Evolutionary conservation across 2,888 invertebrate genomes (phyloP).

Genomic region (Limenitis camilla): DNA sequence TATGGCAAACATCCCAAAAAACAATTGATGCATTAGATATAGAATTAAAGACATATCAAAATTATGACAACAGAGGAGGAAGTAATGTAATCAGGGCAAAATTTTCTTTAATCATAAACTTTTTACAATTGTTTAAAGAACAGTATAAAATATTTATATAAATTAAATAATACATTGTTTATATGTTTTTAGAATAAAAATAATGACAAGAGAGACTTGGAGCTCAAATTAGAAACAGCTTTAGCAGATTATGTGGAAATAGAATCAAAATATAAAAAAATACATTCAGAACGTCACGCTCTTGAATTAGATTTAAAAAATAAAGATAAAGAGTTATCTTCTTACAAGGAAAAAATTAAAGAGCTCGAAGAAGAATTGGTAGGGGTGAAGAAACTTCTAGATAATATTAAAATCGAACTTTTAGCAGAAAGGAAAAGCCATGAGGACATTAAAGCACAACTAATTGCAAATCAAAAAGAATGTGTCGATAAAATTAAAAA

Average conservation of each 20-base stretch:
- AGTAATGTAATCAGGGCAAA: constrained; percentile 36
- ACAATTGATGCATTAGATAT: constrained; percentile 79
- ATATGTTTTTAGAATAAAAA: constrained; percentile 48
- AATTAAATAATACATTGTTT: neutral
- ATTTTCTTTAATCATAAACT: too few species aligned
- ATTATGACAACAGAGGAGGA: constrained; percentile 44
- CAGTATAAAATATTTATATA: too few species aligned
- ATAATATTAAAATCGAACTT: constrained; percentile 50
- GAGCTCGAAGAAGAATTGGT: constrained; percentile 42
- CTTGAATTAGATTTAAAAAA: constrained; percentile 45
- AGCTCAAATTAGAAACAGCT: constrained; percentile 70
- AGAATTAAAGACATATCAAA: constrained; percentile 76
- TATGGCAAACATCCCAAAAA: constrained; percentile 80
- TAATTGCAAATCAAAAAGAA: constrained; percentile 49
- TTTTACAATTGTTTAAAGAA: too few species aligned
- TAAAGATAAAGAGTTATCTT: constrained; percentile 61
- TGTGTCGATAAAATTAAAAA: constrained; percentile 44
- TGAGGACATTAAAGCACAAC: constrained; percentile 47
- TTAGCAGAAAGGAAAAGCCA: constrained; percentile 49
- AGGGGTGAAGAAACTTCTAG: constrained; percentile 39
- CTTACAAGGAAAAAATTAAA: constrained; percentile 56
- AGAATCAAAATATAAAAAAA: constrained; percentile 54
- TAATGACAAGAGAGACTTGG: constrained; percentile 70
- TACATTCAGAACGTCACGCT: constrained; percentile 34
- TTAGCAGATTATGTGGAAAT: constrained; percentile 69